phyloP scores from a whole-genome alignment of 2,888 invertebrate species.

The Caenorhabditis becei region DNA sequence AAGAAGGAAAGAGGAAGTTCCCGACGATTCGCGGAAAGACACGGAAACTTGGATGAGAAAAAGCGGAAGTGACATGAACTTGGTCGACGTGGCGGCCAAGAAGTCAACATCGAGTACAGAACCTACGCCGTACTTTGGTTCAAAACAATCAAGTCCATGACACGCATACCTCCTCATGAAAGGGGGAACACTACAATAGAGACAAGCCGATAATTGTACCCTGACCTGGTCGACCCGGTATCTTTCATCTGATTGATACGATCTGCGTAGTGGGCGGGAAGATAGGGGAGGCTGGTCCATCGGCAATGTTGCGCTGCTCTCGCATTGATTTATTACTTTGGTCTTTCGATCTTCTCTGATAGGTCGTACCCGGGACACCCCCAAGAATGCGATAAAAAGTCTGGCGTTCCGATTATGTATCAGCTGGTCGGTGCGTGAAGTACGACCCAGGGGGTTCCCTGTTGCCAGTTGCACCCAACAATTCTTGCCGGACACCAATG shows the following conservation, averaged over 20 bases:
- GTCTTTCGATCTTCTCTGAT: slow-evolving; percentile 20
- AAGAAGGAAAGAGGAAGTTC: slow-evolving; percentile 8
- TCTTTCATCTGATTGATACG: slow-evolving; percentile 36
- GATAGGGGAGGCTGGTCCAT: background rate
- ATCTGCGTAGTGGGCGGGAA: slow-evolving; percentile 20
- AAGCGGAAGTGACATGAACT: background rate
- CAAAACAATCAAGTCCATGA: background rate
- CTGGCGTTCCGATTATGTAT: slow-evolving; percentile 16
- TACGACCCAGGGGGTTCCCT: slow-evolving; percentile 12
- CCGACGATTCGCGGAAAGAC: too few species aligned
- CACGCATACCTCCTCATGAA: background rate
- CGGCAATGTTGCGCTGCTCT: slow-evolving; percentile 31
- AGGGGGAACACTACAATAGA: slow-evolving; percentile 4
- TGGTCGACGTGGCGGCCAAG: background rate
- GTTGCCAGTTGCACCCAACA: slow-evolving; percentile 30
- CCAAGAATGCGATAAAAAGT: slow-evolving; percentile 8
- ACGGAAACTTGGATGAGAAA: background rate
- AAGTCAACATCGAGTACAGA: background rate
- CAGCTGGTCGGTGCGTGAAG: slow-evolving; percentile 39
- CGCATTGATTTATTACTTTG: slow-evolving; percentile 46
- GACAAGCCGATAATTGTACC: slow-evolving; percentile 23
- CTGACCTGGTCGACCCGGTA: slow-evolving; percentile 18
- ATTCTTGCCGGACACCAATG: slow-evolving; percentile 28
- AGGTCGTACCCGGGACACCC: slow-evolving; percentile 12
- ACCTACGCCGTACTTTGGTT: background rate